phyloP scores from a whole-genome alignment of 2,888 invertebrate genomes.

The Pocota personata region DNA sequence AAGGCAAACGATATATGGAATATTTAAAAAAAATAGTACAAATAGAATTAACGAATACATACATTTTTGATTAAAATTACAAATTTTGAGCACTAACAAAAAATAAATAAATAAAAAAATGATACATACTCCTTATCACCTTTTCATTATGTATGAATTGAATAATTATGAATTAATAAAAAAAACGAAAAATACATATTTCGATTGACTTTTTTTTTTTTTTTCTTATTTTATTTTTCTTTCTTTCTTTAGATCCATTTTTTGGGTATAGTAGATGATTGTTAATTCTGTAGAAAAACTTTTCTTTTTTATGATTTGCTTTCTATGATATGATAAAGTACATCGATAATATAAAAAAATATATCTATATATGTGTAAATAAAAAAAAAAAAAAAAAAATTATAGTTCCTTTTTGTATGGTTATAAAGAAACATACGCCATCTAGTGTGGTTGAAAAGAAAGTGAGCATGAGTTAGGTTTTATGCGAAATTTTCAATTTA shows the following conservation, averaged over 20 bases:
- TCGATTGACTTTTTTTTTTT: conserved; percentile 18
- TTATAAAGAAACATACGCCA: conserved; percentile 37
- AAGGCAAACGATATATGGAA: conserved; percentile 59
- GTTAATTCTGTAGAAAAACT: background rate
- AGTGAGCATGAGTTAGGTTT: background rate
- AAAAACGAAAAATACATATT: conserved; percentile 2
- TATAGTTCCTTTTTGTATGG: conserved; percentile 67
- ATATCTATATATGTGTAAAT: conserved; percentile 27
- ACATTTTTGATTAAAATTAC: conserved; percentile 53
- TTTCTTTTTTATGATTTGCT: conserved; percentile 22
- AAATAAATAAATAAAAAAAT: conserved; percentile 26
- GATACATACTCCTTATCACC: conserved; percentile 24
- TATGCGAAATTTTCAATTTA: background rate
- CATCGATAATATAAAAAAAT: conserved; percentile 26
- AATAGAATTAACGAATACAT: conserved; percentile 68
- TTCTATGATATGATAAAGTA: conserved; percentile 19
- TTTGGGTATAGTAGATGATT: conserved; percentile 11
- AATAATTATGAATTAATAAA: conserved; percentile 46
- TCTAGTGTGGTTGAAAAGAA: conserved; percentile 43
- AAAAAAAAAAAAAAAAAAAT: too few relatives aligned
- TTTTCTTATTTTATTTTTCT: background rate
- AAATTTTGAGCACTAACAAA: conserved; percentile 35
- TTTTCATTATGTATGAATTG: conserved; percentile 40
- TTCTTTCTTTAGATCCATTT: background rate
- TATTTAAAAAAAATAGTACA: conserved; percentile 58